phyloP scores from a whole-genome alignment of 2,888 invertebrate genomes.

The Cotesia congregata region DNA sequence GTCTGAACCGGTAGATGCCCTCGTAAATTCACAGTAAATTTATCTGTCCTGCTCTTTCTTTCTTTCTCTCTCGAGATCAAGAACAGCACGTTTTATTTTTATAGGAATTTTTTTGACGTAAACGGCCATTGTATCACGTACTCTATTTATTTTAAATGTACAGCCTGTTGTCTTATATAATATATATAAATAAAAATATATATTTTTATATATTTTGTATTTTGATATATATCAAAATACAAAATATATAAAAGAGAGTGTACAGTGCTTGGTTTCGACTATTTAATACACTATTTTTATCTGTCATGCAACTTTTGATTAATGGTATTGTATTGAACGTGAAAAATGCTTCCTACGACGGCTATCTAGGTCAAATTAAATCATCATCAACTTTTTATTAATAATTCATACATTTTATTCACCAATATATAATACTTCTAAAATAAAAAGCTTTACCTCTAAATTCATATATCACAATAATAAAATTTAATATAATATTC shows the following conservation, averaged over 20 bases:
- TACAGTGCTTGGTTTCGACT: conserved; percentile 45
- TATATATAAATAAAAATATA: too few relatives aligned
- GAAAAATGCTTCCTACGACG: conserved; percentile 22
- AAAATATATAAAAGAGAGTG: conserved; percentile 33
- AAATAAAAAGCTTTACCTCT: neutral
- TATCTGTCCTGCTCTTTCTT: conserved; percentile 35
- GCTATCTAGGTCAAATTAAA: conserved; percentile 19
- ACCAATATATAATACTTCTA: neutral
- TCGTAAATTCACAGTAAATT: conserved; percentile 43
- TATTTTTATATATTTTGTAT: too few relatives aligned
- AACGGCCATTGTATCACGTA: neutral
- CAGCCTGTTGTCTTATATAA: neutral
- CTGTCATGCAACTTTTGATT: conserved; percentile 39
- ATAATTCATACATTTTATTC: neutral
- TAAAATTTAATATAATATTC: too few relatives aligned
- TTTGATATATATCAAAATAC: neutral
- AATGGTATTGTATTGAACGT: conserved; percentile 24
- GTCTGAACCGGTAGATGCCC: conserved; percentile 40
- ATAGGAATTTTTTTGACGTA: conserved; percentile 35
- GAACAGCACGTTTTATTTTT: conserved; percentile 39
- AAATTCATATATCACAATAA: too few relatives aligned
- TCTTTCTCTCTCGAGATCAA: neutral
- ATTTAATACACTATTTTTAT: conserved; percentile 32
- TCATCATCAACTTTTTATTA: neutral
- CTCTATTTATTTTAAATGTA: conserved; percentile 14